Base-by-base conservation (phyloP, 2,888 invertebrate species). In the Papilio elwesi region DNA sequence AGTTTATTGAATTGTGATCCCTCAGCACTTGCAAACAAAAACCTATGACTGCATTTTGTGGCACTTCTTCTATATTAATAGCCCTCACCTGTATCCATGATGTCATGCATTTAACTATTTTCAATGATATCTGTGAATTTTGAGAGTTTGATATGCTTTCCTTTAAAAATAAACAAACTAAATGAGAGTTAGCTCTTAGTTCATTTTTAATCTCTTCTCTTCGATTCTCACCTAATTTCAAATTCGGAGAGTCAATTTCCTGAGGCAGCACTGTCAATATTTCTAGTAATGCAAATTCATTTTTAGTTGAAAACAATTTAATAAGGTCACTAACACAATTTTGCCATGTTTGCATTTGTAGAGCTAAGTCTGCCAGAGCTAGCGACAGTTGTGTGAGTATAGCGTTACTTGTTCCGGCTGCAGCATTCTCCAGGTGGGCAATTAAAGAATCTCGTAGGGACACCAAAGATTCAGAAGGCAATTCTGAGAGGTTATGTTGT, bases 321-420 rank as follows among this genome's bases (percentile, higher is more conserved):
- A 99, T 96, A 76, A 99, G 92, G 87, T 98, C 98, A 81, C 96
- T 93, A 66, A 98, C 95, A 62, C 99, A 98, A 84, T 97, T 96
- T 81, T 97, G 96, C 99, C 99, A 99, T 0, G 97, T 91, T 15
- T 97, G 96, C 97, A 99, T 98, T 89, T 99, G 97, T 68, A 99
- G 93, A 6, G 98, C 97, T 78, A 99, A 92, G 91, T 99, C 99
- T 16, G 99, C 98, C 64, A 99, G 92, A 0, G 99, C 99, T 74
- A 99, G 90, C 83, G 98, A 98, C 68, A 99, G 93, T 94, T 98
- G 98, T 0, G 98, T 98, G 26, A 98, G 96, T 78, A 99, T 98
- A 16, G 97, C 96, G 62, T 95, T 94, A 85, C 96, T 97, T 0
- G 98, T 98, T 73, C 97, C 96, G 75, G 96, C 95, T 52, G 96